Evolutionary conservation across 2,797 vertebrate species (phyloP), one percentile per base, ranked within the genome.

Genomic region (Catharus ustulatus): DNA sequence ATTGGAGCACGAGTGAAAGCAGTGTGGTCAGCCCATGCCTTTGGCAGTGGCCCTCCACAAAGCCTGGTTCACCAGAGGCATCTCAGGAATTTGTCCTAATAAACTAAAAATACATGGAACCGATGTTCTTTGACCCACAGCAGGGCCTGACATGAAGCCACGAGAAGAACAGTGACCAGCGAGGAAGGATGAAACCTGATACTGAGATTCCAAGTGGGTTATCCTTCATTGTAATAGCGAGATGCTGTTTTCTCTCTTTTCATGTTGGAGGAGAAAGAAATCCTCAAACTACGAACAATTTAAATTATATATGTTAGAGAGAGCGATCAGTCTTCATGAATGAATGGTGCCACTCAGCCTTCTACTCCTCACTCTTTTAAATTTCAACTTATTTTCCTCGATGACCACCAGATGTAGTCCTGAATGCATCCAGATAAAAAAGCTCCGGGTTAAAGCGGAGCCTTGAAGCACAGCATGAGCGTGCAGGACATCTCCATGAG

Each of bases 31-130:
- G 30, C 45, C 32, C 71, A 30, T 16, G 66, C n/a, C 13, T 93
- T 87, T 82, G 77, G 87, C 91, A 92, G 45, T 20, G 45, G 55
- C 67, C 63, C 30, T 87, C 57, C 51, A 63, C 77, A 86, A 82
- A 92, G 71, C 67, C 81, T 51, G 42, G 55, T 87, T 95, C 72
- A 90, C 84, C 90, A 84, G 57, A 93, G 19, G 81, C 57, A 89
- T 90, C 71, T 74, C 81, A 93, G 77, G 92, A 90, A 95, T 96
- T 94, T 90, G 66, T 67, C 67, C 74, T 87, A 95, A 95, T 95
- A 93, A 96, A 91, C 77, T 96, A 92, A 87, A 96, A 95, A 84
- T 93, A 92, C 63, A 74, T 79, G 9, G 68, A 87, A 89, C 66
- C 55, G 46, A 59, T 93, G 84, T 75, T 95, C 84, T 90, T 78